Evolutionary conservation across 1,140 invertebrate species (phyloP), one percentile per base, ranked within the genome.

Genomic region (Stegodyphus dumicola): DNA sequence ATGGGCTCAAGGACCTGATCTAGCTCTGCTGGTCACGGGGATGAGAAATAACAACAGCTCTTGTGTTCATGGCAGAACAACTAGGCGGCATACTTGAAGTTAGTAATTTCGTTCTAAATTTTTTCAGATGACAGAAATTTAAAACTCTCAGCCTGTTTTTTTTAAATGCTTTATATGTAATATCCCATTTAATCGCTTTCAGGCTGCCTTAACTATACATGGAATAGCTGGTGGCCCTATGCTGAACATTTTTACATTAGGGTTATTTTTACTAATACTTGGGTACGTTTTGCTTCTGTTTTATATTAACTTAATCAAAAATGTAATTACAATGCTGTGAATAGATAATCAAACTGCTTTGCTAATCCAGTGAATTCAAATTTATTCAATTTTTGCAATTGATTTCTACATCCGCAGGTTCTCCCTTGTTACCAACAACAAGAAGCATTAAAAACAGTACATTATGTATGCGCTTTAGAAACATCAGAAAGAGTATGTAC

Each of bases 171-270:
- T 33, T 1, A 10, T 60, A 60, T 60, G 56, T 10, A 60, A 60
- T 10, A 60, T 15, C 9, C 56, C 56, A 60, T 10, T 10, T 60
- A 60, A 60, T 60, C 5, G 13, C 17, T 87, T 91, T 69, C 88
- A 92, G 90, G 91, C 92, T 80, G 89, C 90, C 7, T 64, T 90
- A 6, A 91, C 90, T 69, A 89, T 92, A 49, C 90, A 90, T 77
- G 92, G 92, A 33, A 91, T 94, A 7, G 92, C 93, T 5, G 91
- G 92, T 67, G 95, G 95, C 66, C 94, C 95, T 48, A 90, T 96
- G 5, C 90, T 96, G 1, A 95, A 95, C 6, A 91, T 95, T 7
- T 96, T 96, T 88, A 93, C 94, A 3, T 91, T 96, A 54, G 95
- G 95, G 75, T 93, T 96, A 90, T 94, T 95, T 88, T 93, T 94